Evolutionary conservation across 2,113 vertebrate species (phyloP).

Genomic region (Manacus vitellinus): DNA sequence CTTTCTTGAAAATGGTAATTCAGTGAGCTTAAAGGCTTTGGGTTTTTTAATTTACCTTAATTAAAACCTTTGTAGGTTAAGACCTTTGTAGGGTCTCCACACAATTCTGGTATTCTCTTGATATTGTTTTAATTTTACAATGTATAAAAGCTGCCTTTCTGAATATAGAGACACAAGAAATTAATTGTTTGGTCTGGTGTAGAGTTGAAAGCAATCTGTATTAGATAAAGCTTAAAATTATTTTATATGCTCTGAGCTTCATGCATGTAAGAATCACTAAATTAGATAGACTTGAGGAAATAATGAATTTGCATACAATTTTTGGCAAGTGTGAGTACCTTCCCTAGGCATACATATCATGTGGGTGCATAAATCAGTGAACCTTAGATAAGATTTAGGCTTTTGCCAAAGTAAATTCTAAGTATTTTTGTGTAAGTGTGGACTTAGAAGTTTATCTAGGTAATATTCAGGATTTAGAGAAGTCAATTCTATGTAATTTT

Average conservation of each 20-base stretch:
- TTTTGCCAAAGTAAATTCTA: neutral
- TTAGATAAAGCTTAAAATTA: neutral
- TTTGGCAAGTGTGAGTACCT: neutral
- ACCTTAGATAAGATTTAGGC: neutral
- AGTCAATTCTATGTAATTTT: neutral
- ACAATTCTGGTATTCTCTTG: neutral
- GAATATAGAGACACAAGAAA: neutral
- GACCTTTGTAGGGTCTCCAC: neutral
- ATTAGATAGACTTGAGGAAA: neutral
- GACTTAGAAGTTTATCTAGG: neutral
- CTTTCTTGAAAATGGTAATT: neutral
- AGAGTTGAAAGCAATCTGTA: neutral
- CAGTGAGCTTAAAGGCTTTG: neutral
- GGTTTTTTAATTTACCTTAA: neutral
- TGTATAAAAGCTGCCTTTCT: neutral
- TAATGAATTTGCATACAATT: neutral
- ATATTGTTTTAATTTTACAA: neutral
- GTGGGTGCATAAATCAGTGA: neutral
- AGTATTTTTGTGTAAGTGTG: neutral
- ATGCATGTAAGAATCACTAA: neutral
- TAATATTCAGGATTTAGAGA: neutral
- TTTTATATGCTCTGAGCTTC: neutral
- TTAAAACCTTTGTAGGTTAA: too few relatives aligned
- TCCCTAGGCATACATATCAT: neutral
- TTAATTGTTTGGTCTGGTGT: neutral